Base-by-base conservation (phyloP, 2,113 vertebrate genomes). In the Choloepus hoffmanni region DNA sequence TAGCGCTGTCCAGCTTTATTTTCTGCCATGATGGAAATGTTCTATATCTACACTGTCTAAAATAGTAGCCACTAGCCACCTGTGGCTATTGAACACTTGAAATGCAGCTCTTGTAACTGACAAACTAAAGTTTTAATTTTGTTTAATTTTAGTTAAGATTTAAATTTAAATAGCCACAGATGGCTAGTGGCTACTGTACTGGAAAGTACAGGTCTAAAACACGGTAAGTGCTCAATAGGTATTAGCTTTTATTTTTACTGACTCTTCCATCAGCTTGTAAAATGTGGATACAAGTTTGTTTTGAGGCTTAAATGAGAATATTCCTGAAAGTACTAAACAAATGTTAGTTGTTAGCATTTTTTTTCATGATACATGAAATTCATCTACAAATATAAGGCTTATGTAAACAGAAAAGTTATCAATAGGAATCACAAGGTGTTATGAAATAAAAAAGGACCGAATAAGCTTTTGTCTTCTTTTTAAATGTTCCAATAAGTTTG, bases 221-320 rank as follows among this genome's bases (percentile, higher is more conserved):
- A 85, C 10, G 90, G 26, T 2, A 16, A 24, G 12, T 33, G 26
- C n/a, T 88, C 23, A 30, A 43, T n/a, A 77, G 84, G 84, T 40
- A 73, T 62, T 65, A 62, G 16, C 45, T 95, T 94, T 96, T 58
- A 45, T 78, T 92, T 89, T 24, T 86, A 4, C n/a, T 67, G 62
- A 7, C 9, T 65, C 65, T 82, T 83, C 63, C 1, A 14, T 10
- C 10, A 72, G 30, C 40, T 77, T 93, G 43, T 21, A 60, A 85
- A 79, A 90, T 70, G 45, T 74, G 19, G 67, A 19, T 24, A 83
- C 23, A 58, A 26, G 13, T 53, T 82, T 78, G 28, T 76, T 92
- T 92, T 92, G 86, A 84, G 28, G 60, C 89, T 70, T 85, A 83
- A 84, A 26, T 48, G 89, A 85, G 72, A 84, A 50, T 93, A 15